Percentiles rank a stretch among this genome's conserved stretches.
These are phyloP conservation scores for Saccopteryx leptura DNA, from an alignment of 2,113 vertebrate genomes.

Conservation along the genomic window DNA sequence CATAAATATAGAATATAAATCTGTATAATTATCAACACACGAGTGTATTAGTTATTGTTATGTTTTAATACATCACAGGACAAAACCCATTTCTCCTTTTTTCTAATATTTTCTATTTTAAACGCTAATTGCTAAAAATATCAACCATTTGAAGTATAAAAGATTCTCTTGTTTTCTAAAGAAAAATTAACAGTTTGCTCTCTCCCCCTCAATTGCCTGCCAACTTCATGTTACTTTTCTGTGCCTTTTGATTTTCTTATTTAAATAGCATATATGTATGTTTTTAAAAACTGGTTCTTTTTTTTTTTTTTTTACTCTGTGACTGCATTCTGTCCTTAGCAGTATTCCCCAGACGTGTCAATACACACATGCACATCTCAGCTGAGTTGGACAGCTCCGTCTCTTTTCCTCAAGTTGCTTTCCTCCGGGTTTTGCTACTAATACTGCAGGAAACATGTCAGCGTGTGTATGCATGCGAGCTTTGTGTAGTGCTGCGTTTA, in stretches of 20 bases:
- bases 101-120: not conserved
- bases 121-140: slow-evolving; percentile 54
- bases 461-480: fast-evolving
- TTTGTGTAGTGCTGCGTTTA: not conserved
- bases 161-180: not conserved
- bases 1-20: not conserved
- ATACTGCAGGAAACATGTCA: fast-evolving
- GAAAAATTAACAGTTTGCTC: not conserved
- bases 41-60: not conserved
- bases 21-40: not conserved
- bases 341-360: not conserved
- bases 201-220: not conserved
- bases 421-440: not conserved
- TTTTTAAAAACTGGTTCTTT: not conserved
- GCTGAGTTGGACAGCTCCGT: too few species aligned
- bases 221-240: not conserved
- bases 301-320: not conserved
- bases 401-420: not conserved
- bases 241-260: not conserved
- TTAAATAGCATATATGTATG: not conserved
- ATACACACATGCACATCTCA: not conserved
- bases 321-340: not conserved
- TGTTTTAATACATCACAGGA: not conserved
- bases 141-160: not conserved
- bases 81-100: not conserved